Conservation (phyloP, 2,113 vertebrate genomes). For the Acanthochromis polyacanthus region DNA sequence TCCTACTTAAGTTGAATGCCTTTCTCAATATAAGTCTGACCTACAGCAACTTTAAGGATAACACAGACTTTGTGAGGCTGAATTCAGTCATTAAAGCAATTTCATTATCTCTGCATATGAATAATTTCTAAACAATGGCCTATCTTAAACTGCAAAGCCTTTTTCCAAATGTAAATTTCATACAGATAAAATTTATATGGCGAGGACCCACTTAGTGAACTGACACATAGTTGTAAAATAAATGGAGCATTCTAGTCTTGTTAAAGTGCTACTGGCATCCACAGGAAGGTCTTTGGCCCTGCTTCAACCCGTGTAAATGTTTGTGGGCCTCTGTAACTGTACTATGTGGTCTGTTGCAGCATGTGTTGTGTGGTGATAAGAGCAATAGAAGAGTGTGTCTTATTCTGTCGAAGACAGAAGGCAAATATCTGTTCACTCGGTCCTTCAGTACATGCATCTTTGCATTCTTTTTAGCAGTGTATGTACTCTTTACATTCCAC, state of each 20-base stretch:
- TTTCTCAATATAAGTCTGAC: background rate
- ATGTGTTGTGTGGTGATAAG: slow-evolving; percentile 60
- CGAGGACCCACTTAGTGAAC: background rate
- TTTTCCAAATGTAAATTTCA: background rate
- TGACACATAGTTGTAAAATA: background rate
- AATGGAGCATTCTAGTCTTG: background rate
- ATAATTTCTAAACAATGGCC: background rate
- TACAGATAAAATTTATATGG: background rate
- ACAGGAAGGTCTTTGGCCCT: background rate
- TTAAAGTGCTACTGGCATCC: background rate
- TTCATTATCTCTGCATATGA: background rate
- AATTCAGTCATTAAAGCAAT: background rate
- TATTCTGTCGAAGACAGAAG: slow-evolving; percentile 43
- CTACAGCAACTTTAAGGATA: background rate
- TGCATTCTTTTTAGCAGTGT: background rate
- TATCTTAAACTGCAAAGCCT: no score
- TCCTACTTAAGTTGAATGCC: background rate
- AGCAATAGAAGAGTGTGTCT: background rate
- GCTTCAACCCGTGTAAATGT: slow-evolving; percentile 15
- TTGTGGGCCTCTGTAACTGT: background rate
- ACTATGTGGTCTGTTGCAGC: slow-evolving; percentile 20
- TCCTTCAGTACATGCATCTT: background rate
- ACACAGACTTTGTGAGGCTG: background rate
- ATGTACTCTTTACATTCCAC: background rate
- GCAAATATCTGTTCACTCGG: slow-evolving; percentile 37